Evolutionary conservation across 2,113 vertebrate species (phyloP), one percentile per base, ranked within the genome.

Genomic region (Halichoeres trimaculatus): DNA sequence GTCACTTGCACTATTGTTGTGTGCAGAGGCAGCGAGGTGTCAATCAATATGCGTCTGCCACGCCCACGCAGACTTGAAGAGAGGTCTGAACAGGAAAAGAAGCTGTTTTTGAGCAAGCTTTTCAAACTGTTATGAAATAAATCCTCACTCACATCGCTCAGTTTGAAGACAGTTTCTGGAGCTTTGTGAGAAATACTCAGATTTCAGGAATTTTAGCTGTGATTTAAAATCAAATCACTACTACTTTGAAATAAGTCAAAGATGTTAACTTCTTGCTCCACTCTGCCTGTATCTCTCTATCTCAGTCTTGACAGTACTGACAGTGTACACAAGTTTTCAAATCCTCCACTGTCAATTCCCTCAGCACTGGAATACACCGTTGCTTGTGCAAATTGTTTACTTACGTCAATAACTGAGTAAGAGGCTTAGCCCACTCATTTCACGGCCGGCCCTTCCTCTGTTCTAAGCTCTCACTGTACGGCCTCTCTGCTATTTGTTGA

Each of bases 401-500:
- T 87, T 74, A 74, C 79, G 61, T 85, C 85, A 90, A 62, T 58
- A 52, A 53, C 51, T 87, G 80, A 88, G 77, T 84, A 80, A 88
- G 74, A 80, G 64, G 70, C 84, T 81, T 70, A 89, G 71, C 87
- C 85, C 80, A 87, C 88, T 85, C 88, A 82, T 38, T 83, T 67
- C 64, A 30, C 57, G 43, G 70, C 20, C 76, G 24, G 52, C 36
- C 52, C 59, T 68, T 57, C 57, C 66, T 81, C 30, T 30, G 58
- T 22, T 70, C 43, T 66, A 54, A 76, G 54, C 85, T 76, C 54
- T 63, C 34, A 10, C 45, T 56, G 45, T 13, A 35, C 17, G 51
- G 69, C 57, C 64, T 19, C 36, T 13, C 38, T n/a, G 40, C 61
- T 59, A 24, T 48, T 73, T 47, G 30, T 41, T 59, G 53, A 84